phyloP scores from a whole-genome alignment of 2,113 vertebrate species.

The Cygnus atratus region DNA sequence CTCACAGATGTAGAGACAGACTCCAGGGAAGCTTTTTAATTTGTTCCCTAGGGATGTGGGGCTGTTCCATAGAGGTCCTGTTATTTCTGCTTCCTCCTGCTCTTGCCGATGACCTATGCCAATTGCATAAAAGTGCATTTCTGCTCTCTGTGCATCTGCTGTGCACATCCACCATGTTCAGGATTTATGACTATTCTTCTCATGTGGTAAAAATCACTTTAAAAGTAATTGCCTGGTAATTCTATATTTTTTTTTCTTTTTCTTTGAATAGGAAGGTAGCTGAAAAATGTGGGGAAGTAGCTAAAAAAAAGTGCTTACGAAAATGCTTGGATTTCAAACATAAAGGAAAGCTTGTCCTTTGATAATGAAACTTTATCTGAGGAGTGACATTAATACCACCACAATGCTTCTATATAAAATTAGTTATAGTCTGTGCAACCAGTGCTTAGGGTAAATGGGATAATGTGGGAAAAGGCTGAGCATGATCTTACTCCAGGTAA shows the following conservation, averaged over 20 bases:
- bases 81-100: neutral
- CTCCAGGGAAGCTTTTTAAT: neutral
- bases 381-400: neutral
- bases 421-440: neutral
- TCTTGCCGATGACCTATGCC: neutral
- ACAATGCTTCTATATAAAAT: neutral
- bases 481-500: neutral
- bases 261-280: neutral
- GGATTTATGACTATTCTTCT: neutral
- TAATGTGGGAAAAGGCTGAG: neutral
- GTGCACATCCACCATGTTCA: neutral
- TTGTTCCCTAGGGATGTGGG: neutral
- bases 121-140: neutral
- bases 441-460: neutral
- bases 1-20: no score
- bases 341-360: neutral
- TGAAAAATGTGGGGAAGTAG: neutral
- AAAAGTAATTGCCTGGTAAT: neutral
- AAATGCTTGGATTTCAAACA: neutral
- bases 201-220: neutral
- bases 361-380: neutral
- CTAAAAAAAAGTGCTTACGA: neutral
- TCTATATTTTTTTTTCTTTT: neutral
- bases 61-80: neutral
- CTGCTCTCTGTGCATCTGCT: neutral